Evolutionary conservation across 1,140 invertebrate genomes (phyloP).

Genomic region (Drosophila ananassae): DNA sequence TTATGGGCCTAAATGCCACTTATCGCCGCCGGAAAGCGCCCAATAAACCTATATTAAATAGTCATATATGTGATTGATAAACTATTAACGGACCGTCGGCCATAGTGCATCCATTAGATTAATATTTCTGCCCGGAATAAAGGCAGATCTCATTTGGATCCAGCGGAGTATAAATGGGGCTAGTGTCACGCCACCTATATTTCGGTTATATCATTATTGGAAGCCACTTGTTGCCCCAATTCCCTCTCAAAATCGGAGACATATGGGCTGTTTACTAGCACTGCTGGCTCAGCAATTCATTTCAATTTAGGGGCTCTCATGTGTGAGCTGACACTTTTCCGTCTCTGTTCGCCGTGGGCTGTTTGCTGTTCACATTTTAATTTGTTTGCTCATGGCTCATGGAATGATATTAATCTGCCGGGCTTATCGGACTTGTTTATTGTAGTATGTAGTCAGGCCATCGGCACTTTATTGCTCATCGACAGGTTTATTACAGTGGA

Average conservation of each 20-base stretch:
- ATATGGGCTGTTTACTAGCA: conserved; percentile 15
- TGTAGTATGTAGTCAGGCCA: conserved; percentile 33
- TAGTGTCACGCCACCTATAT: conserved; percentile 33
- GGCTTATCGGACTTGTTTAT: conserved; percentile 66
- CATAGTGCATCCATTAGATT: conserved; percentile 6
- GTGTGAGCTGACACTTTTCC: conserved; percentile 43
- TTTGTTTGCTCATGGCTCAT: conserved; percentile 46
- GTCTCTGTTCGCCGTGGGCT: background rate
- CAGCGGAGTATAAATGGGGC: background rate
- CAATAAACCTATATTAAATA: conserved; percentile 20
- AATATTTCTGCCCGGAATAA: conserved; percentile 25
- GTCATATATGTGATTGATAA: conserved; percentile 10
- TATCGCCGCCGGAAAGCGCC: conserved; percentile 1
- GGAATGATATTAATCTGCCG: conserved; percentile 51
- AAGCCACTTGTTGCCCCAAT: conserved; percentile 1
- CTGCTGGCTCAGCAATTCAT: conserved; percentile 43
- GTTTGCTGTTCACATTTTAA: conserved; percentile 40
- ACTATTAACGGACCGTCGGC: conserved; percentile 9
- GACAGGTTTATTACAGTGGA: conserved; percentile 56
- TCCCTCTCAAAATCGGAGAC: conserved; percentile 6
- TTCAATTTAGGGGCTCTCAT: conserved; percentile 48
- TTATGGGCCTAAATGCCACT: conserved; percentile 17
- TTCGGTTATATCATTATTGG: conserved; percentile 40
- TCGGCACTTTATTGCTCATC: conserved; percentile 57
- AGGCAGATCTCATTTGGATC: conserved; percentile 9